Conservation (phyloP, 2,888 invertebrate genomes). For the Fragum fragum region DNA sequence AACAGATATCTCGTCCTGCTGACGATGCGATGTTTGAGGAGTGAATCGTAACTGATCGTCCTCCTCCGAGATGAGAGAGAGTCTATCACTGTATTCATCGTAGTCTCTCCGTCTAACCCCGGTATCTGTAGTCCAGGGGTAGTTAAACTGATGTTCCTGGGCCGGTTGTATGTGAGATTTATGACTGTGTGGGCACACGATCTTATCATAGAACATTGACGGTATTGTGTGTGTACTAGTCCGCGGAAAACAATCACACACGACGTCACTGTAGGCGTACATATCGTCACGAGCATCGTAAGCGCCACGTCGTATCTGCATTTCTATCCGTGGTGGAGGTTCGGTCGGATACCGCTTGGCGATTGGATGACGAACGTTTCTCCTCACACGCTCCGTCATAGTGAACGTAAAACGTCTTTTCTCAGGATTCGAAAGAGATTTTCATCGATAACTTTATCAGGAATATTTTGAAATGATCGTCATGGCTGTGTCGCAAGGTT, state of each 20-base stretch:
- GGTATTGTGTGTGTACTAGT: slow-evolving; percentile 74
- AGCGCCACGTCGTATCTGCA: slow-evolving; percentile 56
- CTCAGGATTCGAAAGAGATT: too few species aligned
- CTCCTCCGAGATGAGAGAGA: slow-evolving; percentile 67
- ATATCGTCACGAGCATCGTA: slow-evolving; percentile 38
- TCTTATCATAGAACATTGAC: slow-evolving; percentile 78
- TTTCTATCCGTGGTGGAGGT: slow-evolving; percentile 66
- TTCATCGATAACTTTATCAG: too few species aligned
- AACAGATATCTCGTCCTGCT: slow-evolving; percentile 59
- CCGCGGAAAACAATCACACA: slow-evolving; percentile 76
- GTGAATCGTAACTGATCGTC: slow-evolving; percentile 54
- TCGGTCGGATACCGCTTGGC: slow-evolving; percentile 52
- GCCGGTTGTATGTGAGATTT: slow-evolving; percentile 73
- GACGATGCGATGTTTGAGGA: slow-evolving; percentile 27
- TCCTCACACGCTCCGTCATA: slow-evolving; percentile 24
- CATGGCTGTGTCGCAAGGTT: too few species aligned
- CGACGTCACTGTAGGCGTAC: slow-evolving; percentile 48
- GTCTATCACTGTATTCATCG: slow-evolving; percentile 56
- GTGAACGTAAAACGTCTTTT: too few species aligned
- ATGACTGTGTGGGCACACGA: slow-evolving; percentile 74
- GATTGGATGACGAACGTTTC: slow-evolving; percentile 52
- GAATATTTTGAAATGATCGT: too few species aligned
- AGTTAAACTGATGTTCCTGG: slow-evolving; percentile 74
- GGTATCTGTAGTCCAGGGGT: slow-evolving; percentile 78
- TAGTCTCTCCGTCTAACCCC: slow-evolving; percentile 49